A percentile compares a stretch with the other conserved stretches of the same genome.
These are phyloP conservation scores for Epirrhoe tristata DNA, from an alignment of 2,888 invertebrate genomes.

Conservation along the genomic window DNA sequence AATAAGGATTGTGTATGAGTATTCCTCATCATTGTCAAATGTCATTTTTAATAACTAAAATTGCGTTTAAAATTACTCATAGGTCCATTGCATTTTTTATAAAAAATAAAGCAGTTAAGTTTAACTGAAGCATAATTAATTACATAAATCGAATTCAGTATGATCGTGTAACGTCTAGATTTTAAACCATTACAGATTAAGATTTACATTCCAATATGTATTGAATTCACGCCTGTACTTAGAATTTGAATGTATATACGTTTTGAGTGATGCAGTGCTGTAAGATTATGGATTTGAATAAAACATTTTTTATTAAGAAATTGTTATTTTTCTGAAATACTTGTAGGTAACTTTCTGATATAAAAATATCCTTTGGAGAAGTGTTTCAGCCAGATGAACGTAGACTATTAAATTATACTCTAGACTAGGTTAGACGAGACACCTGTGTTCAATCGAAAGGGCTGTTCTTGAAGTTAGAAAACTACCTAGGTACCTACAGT, in stretches of 20 bases:
- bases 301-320: constrained; percentile 71
- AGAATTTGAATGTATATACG: constrained; percentile 76
- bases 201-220: constrained; percentile 44
- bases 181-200: constrained; percentile 26
- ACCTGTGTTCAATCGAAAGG: too few relatives aligned
- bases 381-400: too few relatives aligned
- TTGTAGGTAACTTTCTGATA: not conserved
- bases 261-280: constrained; percentile 71
- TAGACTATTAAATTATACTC: too few relatives aligned
- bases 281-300: constrained; percentile 81
- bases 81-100: not conserved
- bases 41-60: too few relatives aligned
- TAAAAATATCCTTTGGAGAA: not conserved
- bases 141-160: constrained; percentile 12
- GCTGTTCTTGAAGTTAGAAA: too few relatives aligned
- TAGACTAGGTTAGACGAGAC: too few relatives aligned
- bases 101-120: not conserved
- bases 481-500: too few relatives aligned
- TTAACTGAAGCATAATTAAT: not conserved
- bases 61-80: not conserved
- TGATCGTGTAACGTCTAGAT: constrained; percentile 18
- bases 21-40: not conserved
- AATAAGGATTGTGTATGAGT: not conserved
- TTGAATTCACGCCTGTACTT: constrained; percentile 61
- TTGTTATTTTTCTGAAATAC: not conserved